These are phyloP conservation scores for Sebastes elongatus DNA, from an alignment of 2,797 vertebrate species.

Conservation along the genomic window DNA sequence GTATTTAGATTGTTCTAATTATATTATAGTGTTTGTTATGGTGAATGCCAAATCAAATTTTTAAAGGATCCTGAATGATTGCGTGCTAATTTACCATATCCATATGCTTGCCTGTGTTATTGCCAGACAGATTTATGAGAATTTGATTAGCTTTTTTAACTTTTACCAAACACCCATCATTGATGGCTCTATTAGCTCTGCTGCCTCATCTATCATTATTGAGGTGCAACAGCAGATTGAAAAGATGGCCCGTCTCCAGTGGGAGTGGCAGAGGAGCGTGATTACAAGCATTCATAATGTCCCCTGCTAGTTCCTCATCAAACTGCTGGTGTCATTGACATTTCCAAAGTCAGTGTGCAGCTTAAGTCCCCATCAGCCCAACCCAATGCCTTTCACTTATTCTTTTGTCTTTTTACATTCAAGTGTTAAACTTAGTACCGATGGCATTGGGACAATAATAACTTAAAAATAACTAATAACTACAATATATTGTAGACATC, in stretches of 20 bases:
- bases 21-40: not conserved
- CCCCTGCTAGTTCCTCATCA: slow-evolving; percentile 6
- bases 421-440: not conserved
- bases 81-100: not conserved
- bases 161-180: slow-evolving; percentile 22
- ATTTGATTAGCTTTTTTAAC: slow-evolving; percentile 6
- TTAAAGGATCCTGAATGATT: not conserved
- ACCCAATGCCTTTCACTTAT: not conserved
- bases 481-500: not conserved
- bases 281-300: slow-evolving; percentile 46
- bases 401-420: not conserved
- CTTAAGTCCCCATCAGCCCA: not conserved
- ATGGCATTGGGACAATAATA: not conserved
- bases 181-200: slow-evolving; percentile 44
- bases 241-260: slow-evolving; percentile 40
- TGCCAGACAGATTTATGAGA: not conserved
- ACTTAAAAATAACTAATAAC: not conserved
- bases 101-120: not conserved
- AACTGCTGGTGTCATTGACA: slow-evolving; percentile 25
- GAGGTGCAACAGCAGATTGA: slow-evolving; percentile 47
- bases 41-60: not conserved
- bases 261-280: slow-evolving; percentile 29
- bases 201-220: slow-evolving; percentile 31
- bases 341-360: slow-evolving; percentile 41
- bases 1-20: not conserved